phyloP scores from a whole-genome alignment of 2,113 vertebrate genomes.

The Lontra canadensis region DNA sequence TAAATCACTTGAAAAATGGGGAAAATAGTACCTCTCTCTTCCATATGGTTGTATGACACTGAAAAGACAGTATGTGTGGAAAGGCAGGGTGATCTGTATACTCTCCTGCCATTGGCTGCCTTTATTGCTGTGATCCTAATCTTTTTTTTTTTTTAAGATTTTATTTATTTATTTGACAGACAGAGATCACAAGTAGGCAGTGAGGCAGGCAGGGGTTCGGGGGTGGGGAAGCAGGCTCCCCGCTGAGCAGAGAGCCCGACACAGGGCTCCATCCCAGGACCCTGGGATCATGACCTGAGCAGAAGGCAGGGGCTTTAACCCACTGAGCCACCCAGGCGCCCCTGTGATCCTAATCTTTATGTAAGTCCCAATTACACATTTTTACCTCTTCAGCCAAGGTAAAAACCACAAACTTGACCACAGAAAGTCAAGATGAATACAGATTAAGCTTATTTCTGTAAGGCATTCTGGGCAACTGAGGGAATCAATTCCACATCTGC shows the following conservation, averaged over 20 bases:
- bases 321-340: no score
- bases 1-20: neutral
- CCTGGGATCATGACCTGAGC: no score
- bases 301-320: no score
- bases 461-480: conserved; percentile 61
- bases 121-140: conserved; percentile 19
- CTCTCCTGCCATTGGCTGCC: rapidly evolving
- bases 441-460: conserved; percentile 68
- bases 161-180: no score
- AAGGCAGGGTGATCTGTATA: neutral
- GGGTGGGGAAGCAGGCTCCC: no score
- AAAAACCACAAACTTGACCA: conserved; percentile 32
- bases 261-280: no score
- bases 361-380: conserved; percentile 2
- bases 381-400: conserved; percentile 58
- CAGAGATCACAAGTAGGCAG: no score
- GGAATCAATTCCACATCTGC: conserved; percentile 68
- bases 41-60: neutral
- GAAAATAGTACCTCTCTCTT: neutral
- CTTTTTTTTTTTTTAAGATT: neutral
- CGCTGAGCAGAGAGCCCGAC: no score
- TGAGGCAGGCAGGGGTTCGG: no score
- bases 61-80: neutral
- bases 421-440: conserved; percentile 63
- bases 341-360: conserved; percentile 39